These are phyloP conservation scores for Crotalus viridis DNA, from an alignment of 2,113 vertebrate genomes.

Conservation along the genomic window DNA sequence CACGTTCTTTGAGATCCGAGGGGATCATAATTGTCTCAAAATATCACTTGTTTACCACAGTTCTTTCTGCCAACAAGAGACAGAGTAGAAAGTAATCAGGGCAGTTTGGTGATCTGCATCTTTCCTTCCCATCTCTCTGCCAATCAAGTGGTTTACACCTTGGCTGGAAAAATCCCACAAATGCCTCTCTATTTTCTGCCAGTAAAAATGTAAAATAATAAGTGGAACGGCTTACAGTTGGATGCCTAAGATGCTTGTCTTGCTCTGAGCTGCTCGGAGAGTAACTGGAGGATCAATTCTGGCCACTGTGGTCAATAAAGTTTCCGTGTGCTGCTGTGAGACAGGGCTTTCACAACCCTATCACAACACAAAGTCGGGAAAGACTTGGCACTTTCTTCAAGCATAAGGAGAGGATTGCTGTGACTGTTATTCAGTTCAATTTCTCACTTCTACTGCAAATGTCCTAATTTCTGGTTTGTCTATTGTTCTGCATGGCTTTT, in stretches of 20 bases:
- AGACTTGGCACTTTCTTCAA: neutral
- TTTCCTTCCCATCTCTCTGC: neutral
- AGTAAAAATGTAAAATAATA: neutral
- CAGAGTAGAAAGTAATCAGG: neutral
- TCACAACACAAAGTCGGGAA: neutral
- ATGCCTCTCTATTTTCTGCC: neutral
- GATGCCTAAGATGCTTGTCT: neutral
- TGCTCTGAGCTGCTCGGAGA: neutral
- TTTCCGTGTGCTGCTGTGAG: neutral
- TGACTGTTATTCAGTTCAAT: neutral
- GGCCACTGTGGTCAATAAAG: neutral
- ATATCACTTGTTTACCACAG: neutral
- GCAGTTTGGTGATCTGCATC: neutral
- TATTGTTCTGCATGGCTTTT: neutral
- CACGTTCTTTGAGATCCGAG: no score
- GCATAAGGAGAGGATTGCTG: neutral
- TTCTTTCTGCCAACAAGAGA: neutral
- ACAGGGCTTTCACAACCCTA: neutral
- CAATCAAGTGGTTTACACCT: neutral
- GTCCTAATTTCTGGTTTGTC: neutral
- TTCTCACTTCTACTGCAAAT: neutral
- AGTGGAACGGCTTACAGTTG: neutral
- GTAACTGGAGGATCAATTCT: neutral
- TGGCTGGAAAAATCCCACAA: neutral
- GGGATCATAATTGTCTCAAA: neutral